Evolutionary conservation across 2,888 invertebrate species (phyloP), one percentile per base, ranked within the genome.

Genomic region (Leptura quadrifasciata): DNA sequence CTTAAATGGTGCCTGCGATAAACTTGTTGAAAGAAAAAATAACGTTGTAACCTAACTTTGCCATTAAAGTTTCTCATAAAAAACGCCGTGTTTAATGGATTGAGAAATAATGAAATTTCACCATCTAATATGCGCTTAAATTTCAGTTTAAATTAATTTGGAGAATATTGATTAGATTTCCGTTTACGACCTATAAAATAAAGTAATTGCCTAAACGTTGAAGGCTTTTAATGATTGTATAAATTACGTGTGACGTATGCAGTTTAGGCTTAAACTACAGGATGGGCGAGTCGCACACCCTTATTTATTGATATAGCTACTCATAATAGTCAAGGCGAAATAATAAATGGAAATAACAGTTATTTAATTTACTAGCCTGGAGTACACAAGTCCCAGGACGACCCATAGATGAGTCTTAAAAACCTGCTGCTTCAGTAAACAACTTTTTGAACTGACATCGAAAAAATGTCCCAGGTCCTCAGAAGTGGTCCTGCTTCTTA

Each of bases 111-210:
- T 69, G 18, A 47, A 69, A 60, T 69, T 69, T 69, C 39, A 60
- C 20, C 35, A 8, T 58, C 57, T 58, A 68, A 68, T 68, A 35
- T 31, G 17, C 20, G 39, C 21, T 39, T 55, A 69, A 58, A 69
- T 60, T 58, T 68, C 24, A 54, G 15, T 65, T 54, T 54, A 27
- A 68, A 68, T 68, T 69, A 58, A 58, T 69, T 69, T 35, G 18
- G 18, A 39, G 58, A 65, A 58, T 63, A 63, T 63, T 60, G 24
- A 24, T 63, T 9, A 39, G 12, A 39, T 31, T 63, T 39, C 6
- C 39, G n/a, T 47, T 47, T 47, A 47, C 47, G 47, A 47, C 47
- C 47, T 47, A 47, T 47, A 47, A 47, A 47, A n/a, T 47, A 47
- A 15, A 47, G 47, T 47, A 47, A 47, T 47, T 47, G 47, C 47